phyloP scores from a whole-genome alignment of 2,113 vertebrate genomes.

The Bubo blakistoni region DNA sequence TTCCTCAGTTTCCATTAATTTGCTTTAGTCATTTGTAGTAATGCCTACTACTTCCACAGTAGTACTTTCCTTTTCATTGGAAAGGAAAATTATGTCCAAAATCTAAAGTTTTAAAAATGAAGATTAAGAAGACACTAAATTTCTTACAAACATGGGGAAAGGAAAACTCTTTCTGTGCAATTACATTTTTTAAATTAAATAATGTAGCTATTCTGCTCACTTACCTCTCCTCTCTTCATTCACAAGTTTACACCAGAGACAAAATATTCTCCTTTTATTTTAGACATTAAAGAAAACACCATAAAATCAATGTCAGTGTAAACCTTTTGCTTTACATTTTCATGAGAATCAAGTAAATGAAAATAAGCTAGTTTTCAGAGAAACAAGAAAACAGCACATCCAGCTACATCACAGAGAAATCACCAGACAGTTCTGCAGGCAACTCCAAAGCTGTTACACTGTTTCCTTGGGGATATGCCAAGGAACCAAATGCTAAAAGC shows the following conservation, averaged over 20 bases:
- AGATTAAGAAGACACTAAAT: neutral
- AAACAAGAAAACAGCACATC: neutral
- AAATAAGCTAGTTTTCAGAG: neutral
- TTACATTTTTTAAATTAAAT: neutral
- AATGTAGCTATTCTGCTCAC: neutral
- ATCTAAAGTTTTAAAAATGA: neutral
- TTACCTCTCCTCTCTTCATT: neutral
- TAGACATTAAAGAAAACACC: neutral
- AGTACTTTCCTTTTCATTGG: too few relatives aligned
- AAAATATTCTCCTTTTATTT: neutral
- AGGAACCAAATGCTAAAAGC: neutral
- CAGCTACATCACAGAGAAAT: neutral
- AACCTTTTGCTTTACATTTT: neutral
- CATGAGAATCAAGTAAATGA: neutral
- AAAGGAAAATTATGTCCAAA: neutral
- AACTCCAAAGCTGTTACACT: neutral
- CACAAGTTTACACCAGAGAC: neutral
- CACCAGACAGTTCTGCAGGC: neutral
- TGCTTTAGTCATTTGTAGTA: neutral
- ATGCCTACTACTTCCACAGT: neutral
- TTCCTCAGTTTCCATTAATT: neutral
- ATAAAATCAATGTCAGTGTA: neutral
- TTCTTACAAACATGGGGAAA: neutral
- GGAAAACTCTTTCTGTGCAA: neutral
- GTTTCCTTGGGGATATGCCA: neutral